Evolutionary conservation across 2,797 vertebrate species (phyloP).

Genomic region (Fistularia tabacaria): DNA sequence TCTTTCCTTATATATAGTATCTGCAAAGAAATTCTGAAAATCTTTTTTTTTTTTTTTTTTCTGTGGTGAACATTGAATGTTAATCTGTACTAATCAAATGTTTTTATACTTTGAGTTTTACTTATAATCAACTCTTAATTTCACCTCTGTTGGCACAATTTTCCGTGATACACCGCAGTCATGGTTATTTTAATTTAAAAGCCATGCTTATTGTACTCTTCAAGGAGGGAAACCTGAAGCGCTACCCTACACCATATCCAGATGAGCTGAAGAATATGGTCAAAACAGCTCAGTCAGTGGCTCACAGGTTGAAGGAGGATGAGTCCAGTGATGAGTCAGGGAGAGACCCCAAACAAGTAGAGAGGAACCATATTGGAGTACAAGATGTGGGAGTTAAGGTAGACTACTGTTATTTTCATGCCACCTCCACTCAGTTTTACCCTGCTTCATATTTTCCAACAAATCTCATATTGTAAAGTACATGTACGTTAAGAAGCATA

Average conservation of each 20-base stretch:
- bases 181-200: neutral
- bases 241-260: constrained; percentile 96
- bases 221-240: constrained; percentile 96
- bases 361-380: constrained; percentile 81
- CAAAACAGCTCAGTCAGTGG: constrained; percentile 96
- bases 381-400: constrained; percentile 92
- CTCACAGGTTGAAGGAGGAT: constrained; percentile 93
- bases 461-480: neutral
- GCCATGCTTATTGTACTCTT: neutral
- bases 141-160: neutral
- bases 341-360: constrained; percentile 76
- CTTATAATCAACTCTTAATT: no score
- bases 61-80: no score
- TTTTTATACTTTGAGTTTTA: no score
- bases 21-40: no score
- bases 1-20: no score
- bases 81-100: no score
- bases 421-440: no score
- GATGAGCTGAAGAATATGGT: constrained; percentile 99
- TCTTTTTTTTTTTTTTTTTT: no score
- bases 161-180: neutral
- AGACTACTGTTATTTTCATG: neutral
- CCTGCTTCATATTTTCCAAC: neutral
- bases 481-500: neutral
- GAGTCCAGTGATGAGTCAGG: constrained; percentile 81